These are phyloP conservation scores for Eilema depressum DNA, from an alignment of 2,888 invertebrate genomes.

Conservation along the genomic window DNA sequence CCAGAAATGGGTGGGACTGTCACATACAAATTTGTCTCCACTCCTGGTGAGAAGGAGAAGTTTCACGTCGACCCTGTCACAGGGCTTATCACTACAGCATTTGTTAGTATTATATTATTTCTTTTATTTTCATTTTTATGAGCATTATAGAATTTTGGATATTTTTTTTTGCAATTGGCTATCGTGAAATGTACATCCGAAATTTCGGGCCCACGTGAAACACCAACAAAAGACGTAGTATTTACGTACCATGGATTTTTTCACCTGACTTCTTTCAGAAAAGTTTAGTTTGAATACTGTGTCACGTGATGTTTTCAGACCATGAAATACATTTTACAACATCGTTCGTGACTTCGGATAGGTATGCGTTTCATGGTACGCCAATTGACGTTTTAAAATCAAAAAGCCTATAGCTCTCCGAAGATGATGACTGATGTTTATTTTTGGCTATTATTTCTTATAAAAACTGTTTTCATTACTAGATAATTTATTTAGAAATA, in stretches of 20 bases:
- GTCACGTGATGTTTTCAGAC: background rate
- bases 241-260: background rate
- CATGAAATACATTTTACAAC: background rate
- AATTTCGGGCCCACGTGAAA: background rate
- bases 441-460: background rate
- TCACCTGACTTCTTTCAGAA: background rate
- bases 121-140: background rate
- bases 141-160: background rate
- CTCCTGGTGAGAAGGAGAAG: slow-evolving; percentile 90
- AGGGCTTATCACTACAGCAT: slow-evolving; percentile 92
- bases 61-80: slow-evolving; percentile 93
- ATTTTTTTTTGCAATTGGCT: background rate
- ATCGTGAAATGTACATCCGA: background rate
- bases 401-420: background rate
- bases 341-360: background rate
- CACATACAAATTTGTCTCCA: slow-evolving; percentile 93
- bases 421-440: background rate
- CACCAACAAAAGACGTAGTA: background rate
- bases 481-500: background rate
- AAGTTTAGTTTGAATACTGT: background rate
- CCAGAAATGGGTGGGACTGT: slow-evolving; percentile 92
- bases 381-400: background rate
- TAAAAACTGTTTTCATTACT: background rate
- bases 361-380: background rate
- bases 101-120: slow-evolving; percentile 78